Evolutionary conservation across 1,140 invertebrate genomes (phyloP).

Genomic region (Macrostomum lignano): DNA sequence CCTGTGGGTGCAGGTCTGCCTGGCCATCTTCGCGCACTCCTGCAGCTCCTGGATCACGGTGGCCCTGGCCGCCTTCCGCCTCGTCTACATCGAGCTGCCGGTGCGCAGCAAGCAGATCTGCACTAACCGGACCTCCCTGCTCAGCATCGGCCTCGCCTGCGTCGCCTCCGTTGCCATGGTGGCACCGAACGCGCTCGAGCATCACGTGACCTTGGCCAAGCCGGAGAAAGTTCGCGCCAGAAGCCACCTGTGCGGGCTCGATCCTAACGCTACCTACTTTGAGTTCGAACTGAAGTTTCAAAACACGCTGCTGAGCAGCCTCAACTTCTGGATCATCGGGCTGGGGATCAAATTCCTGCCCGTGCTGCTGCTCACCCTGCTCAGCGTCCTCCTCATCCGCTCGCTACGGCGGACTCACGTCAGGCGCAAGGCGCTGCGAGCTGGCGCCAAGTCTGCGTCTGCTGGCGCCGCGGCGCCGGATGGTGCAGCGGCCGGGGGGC

Average conservation of each 20-base stretch:
- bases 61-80: conserved; percentile 1
- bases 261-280: conserved; percentile 1
- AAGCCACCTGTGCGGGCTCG: neutral
- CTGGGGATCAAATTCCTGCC: too few species aligned
- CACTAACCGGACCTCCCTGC: neutral
- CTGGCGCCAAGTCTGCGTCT: too few species aligned
- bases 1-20: neutral
- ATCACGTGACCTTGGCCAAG: conserved; percentile 1
- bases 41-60: conserved; percentile 3
- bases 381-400: too few species aligned
- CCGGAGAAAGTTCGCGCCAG: neutral
- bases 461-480: too few species aligned
- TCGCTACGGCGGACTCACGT: too few species aligned
- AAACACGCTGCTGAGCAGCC: neutral
- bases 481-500: too few species aligned
- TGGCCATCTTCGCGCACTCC: conserved; percentile 1
- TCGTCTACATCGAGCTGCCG: neutral
- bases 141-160: conserved; percentile 5
- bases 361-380: too few species aligned
- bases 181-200: conserved; percentile 1
- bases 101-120: too few species aligned
- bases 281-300: neutral
- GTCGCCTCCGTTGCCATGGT: conserved; percentile 3
- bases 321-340: too few species aligned
- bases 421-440: too few species aligned